phyloP scores from a whole-genome alignment of 2,888 invertebrate genomes.

The Dastarcus helophoroides region DNA sequence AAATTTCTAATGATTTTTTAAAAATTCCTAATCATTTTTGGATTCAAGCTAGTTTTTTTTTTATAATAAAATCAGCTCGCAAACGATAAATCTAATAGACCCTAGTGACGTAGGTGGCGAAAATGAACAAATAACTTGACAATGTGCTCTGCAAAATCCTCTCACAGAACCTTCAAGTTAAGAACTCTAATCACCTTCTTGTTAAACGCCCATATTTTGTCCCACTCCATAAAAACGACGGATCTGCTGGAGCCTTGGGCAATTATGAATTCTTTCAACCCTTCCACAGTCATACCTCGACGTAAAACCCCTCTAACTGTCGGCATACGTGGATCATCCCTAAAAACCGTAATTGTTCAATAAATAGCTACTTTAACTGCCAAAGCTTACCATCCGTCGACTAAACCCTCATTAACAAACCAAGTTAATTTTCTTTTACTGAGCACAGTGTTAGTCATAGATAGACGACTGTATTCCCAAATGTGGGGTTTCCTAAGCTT shows the following conservation, averaged over 20 bases:
- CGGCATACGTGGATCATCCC: conserved; percentile 98
- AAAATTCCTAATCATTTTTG: too few relatives aligned
- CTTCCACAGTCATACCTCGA: conserved; percentile 95
- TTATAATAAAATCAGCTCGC: too few relatives aligned
- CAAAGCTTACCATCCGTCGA: conserved; percentile 80
- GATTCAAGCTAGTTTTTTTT: too few relatives aligned
- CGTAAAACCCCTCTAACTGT: conserved; percentile 94
- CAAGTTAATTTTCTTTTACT: conserved; percentile 96
- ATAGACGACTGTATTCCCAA: conserved; percentile 92
- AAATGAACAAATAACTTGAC: too few relatives aligned
- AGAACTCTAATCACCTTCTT: conserved; percentile 59
- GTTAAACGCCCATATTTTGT: conserved; percentile 99
- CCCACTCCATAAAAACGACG: conserved; percentile 99
- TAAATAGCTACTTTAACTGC: conserved; percentile 2
- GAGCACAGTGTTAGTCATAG: conserved; percentile 96
- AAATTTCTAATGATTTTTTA: too few relatives aligned
- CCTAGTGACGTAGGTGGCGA: too few relatives aligned
- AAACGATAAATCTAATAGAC: too few relatives aligned
- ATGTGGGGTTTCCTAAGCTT: conserved; percentile 82
- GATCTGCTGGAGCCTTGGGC: conserved; percentile 96
- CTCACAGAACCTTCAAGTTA: too few relatives aligned
- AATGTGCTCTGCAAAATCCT: too few relatives aligned
- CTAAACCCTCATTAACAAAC: conserved; percentile 90
- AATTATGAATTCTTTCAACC: conserved; percentile 89
- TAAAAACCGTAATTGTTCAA: conserved; percentile 25